Percentiles rank a stretch among this genome's conserved stretches.
These are phyloP conservation scores for Crocuta crocuta DNA, from an alignment of 2,113 vertebrate species.

Conservation along the genomic window DNA sequence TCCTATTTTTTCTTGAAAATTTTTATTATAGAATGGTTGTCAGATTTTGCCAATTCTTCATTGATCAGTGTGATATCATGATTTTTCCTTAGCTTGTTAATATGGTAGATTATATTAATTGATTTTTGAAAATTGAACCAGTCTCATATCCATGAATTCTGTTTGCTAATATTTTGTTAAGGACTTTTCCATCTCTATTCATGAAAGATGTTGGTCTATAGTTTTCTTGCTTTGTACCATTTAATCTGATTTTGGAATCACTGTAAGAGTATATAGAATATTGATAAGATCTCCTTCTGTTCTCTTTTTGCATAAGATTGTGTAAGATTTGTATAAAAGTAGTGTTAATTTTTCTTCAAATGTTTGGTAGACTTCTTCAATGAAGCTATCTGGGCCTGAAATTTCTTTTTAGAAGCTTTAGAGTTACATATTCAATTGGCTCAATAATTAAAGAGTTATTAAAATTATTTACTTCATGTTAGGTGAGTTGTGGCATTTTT, in stretches of 20 bases:
- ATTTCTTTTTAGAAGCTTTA: not conserved
- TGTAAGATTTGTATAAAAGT: not conserved
- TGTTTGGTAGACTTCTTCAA: not conserved
- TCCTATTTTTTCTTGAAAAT: not conserved
- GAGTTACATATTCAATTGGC: not conserved
- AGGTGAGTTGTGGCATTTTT: not conserved
- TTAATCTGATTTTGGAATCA: not conserved
- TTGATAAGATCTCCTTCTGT: not conserved
- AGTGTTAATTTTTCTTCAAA: not conserved
- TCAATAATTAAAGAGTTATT: not conserved
- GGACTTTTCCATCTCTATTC: not conserved
- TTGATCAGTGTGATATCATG: not conserved
- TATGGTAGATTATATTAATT: not conserved
- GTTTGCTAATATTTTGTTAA: not conserved
- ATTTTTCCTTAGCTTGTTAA: not conserved
- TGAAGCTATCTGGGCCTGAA: not conserved
- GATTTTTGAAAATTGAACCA: not conserved
- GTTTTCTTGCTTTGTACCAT: conserved; percentile 7
- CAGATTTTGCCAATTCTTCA: not conserved
- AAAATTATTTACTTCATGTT: not conserved
- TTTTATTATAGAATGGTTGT: not conserved
- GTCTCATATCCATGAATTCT: not conserved
- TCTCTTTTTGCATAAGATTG: not conserved
- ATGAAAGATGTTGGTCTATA: not conserved
- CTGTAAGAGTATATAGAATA: not conserved